Percentiles rank a stretch among this genome's conserved stretches.
Evolutionary conservation across 1,140 invertebrate species (phyloP).

Genomic region (Dufourea novaeangliae): DNA sequence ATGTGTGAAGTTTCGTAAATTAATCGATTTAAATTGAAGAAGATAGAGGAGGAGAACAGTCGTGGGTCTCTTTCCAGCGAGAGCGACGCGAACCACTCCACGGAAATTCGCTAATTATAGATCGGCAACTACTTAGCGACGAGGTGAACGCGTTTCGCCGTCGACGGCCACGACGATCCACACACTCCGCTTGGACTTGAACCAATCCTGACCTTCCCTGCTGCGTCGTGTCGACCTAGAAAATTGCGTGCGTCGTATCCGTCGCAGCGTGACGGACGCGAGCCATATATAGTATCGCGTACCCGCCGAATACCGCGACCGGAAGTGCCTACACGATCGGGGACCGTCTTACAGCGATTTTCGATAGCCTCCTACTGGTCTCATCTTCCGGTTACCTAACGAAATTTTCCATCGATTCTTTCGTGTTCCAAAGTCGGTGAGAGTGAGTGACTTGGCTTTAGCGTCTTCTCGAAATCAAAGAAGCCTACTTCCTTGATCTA

Average conservation of each 20-base stretch:
- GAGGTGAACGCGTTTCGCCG: constrained; percentile 48
- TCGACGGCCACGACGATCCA: constrained; percentile 58
- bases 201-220: constrained; percentile 80
- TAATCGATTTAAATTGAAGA: no score
- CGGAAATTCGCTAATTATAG: constrained; percentile 79
- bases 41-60: no score
- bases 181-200: constrained; percentile 79
- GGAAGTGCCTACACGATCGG: no score
- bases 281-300: constrained; percentile 46
- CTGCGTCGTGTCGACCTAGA: constrained; percentile 76
- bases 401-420: no score
- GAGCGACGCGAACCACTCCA: constrained; percentile 27
- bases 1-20: no score
- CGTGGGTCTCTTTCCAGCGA: constrained; percentile 43
- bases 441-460: no score
- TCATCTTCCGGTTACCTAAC: no score
- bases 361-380: no score
- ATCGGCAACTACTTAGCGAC: constrained; percentile 58
- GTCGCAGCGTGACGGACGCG: constrained; percentile 45
- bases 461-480: no score
- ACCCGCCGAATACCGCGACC: constrained; percentile 28
- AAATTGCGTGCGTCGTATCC: constrained; percentile 69
- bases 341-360: no score
- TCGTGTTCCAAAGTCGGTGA: no score
- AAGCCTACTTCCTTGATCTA: no score